These are phyloP conservation scores for Cybosia mesomella DNA, from an alignment of 2,888 invertebrate species.

Conservation along the genomic window DNA sequence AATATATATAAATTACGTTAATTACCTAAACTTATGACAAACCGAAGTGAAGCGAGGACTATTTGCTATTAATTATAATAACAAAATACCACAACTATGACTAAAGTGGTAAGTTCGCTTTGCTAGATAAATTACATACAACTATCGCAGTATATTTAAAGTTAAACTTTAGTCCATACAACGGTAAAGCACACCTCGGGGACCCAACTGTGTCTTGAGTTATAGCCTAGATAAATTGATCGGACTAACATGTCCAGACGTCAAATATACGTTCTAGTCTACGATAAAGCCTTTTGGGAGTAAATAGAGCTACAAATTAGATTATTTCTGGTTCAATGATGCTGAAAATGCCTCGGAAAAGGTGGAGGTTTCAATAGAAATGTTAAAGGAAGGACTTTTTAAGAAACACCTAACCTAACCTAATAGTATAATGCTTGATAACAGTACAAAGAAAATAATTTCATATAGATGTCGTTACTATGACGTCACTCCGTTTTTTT, in stretches of 20 bases:
- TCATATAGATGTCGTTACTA: too few relatives aligned
- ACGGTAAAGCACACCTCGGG: conserved; percentile 35
- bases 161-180: conserved; percentile 24
- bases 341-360: conserved; percentile 1
- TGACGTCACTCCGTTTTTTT: too few relatives aligned
- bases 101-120: neutral
- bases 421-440: neutral
- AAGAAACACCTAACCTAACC: neutral
- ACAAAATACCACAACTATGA: neutral
- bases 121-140: neutral
- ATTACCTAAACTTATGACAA: too few relatives aligned
- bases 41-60: too few relatives aligned
- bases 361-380: neutral
- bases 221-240: conserved; percentile 43
- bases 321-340: conserved; percentile 13
- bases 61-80: neutral
- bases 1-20: too few relatives aligned
- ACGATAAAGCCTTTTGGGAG: conserved; percentile 21
- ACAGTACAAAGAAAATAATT: too few relatives aligned
- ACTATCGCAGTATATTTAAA: neutral
- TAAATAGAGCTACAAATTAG: conserved; percentile 19
- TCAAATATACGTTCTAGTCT: conserved; percentile 24
- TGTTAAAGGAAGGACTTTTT: neutral
- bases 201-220: conserved; percentile 26
- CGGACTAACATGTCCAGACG: conserved; percentile 23